Base-by-base conservation (phyloP, 1,140 invertebrate species). In the Drosophila punjabiensis region DNA sequence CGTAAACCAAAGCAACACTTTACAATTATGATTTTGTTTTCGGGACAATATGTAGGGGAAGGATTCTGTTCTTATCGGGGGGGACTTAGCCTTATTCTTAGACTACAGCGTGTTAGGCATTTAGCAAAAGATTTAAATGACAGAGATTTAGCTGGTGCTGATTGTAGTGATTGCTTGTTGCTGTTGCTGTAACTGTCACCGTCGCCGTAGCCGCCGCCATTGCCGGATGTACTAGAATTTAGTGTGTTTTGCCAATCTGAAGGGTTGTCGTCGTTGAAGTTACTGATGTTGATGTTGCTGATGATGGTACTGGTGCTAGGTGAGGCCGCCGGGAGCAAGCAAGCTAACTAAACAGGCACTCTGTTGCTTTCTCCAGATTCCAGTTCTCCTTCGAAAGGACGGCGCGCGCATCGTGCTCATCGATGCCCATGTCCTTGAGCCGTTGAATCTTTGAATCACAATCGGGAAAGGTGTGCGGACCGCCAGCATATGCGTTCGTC, bases 401-500 rank as follows among this genome's bases (percentile, higher is more conserved):
- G 20, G 96, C 96, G 67, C 97, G 94, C 14, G 97, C 97, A 85
- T 96, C 95, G 74, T 97, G 95, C 89, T 97, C 96, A 64, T 97
- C 96, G 16, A 98, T 95, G n/a, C 97, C 97, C 96, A 98, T 98
- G 87, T 98, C 97, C 70, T 95, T 95, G 53, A 98, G 94, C 75
- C 96, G 95, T 86, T 96, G 95, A 76, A 98, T 97, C 94, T 97
- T 98, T 67, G 95, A 94, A 93, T 97, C 96, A 94, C 97, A 96
- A 73, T 98, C 96, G 60, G 95, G 93, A 95, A 95, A 96, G 76
- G 94, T 94, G 66, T 95, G 94, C 18, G 96, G 97, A 35, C 96
- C 97, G 83, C 97, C 96, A 33, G 99, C 99, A 95, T 99, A 99
- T 18, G 96, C 95, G 92, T 96, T 96, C 69, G 98, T 98, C 99